Conservation (phyloP, 2,888 invertebrate genomes). For the Cheilosia grossa region DNA sequence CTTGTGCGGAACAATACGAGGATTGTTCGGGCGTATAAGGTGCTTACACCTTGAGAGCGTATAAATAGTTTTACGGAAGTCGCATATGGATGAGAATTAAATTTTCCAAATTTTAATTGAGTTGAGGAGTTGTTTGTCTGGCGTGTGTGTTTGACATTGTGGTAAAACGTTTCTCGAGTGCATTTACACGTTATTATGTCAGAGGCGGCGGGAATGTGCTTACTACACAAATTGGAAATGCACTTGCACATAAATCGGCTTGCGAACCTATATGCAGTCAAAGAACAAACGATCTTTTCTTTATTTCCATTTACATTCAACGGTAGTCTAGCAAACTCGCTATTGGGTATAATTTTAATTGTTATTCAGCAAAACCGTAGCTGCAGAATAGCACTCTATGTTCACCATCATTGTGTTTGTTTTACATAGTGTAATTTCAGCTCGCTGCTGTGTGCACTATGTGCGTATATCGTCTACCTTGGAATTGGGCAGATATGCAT, state of each 20-base stretch:
- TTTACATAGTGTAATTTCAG: background rate
- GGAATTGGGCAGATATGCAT: conserved; percentile 55
- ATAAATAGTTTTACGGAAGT: conserved; percentile 40
- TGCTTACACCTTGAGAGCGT: background rate
- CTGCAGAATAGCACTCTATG: conserved; percentile 4
- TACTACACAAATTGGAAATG: conserved; percentile 11
- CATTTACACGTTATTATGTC: conserved; percentile 29
- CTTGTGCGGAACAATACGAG: conserved; percentile 3
- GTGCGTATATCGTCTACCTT: conserved; percentile 10
- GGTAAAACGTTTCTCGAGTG: background rate
- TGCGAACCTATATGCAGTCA: too few relatives aligned
- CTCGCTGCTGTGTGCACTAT: background rate
- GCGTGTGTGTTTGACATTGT: background rate
- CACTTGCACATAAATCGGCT: conserved; percentile 27
- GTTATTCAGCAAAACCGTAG: conserved; percentile 51
- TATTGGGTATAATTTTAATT: conserved; percentile 48
- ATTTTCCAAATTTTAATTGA: conserved; percentile 14
- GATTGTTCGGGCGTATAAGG: conserved; percentile 8
- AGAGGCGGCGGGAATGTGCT: conserved; percentile 17
- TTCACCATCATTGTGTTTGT: conserved; percentile 43
- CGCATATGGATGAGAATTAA: background rate
- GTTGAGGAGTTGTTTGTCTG: background rate
- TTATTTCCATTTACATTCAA: background rate
- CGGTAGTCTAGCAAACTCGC: conserved; percentile 3
- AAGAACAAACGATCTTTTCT: conserved; percentile 35